Conservation (phyloP, 2,113 vertebrate genomes). For the Hirundichthys speculiger region DNA sequence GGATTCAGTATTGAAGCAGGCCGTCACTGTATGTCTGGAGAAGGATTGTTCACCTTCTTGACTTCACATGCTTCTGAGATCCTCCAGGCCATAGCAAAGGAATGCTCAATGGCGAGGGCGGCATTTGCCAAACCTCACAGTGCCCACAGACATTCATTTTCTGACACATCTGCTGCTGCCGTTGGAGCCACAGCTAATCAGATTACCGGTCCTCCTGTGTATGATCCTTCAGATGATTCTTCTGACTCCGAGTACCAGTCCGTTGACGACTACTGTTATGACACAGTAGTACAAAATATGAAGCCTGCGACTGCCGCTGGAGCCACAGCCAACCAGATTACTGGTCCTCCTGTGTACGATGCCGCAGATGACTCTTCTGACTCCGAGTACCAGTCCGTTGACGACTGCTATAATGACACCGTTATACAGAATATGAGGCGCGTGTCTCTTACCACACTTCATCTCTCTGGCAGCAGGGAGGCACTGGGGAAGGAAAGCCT, state of each 20-base stretch:
- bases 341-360: not conserved
- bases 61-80: conserved; percentile 77
- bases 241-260: conserved; percentile 11
- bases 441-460: not conserved
- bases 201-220: not conserved
- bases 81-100: conserved; percentile 70
- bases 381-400: not conserved
- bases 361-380: conserved; percentile 5
- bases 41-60: conserved; percentile 87
- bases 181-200: not conserved
- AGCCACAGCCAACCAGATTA: not conserved
- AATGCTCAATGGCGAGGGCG: conserved; percentile 38
- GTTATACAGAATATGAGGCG: not conserved
- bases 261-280: conserved; percentile 8
- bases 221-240: conserved; percentile 6
- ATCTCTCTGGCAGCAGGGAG: conserved; percentile 21
- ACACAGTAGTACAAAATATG: not conserved
- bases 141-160: conserved; percentile 3
- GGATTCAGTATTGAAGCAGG: conserved; percentile 88
- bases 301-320: not conserved
- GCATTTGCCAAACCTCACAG: not conserved
- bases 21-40: conserved; percentile 86
- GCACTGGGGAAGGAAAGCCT: conserved; percentile 13
- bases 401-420: conserved; percentile 18
- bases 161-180: not conserved